A percentile compares a stretch with the other conserved stretches of the same genome.
phyloP scores from a whole-genome alignment of 2,113 vertebrate genomes.

The Synchiropus splendidus region DNA sequence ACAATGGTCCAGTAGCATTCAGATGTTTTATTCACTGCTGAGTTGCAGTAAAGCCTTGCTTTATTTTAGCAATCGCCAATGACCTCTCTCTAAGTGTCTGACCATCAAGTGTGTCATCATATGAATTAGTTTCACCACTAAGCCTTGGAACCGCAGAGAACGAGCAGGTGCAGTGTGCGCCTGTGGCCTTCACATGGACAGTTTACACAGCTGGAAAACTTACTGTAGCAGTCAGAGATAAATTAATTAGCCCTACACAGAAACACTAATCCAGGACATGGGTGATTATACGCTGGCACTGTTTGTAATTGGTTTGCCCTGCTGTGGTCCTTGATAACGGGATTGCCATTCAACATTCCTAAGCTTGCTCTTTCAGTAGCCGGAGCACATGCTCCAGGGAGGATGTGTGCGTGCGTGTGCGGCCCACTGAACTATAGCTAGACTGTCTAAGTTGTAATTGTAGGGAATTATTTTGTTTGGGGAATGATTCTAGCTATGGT shows the following conservation, averaged over 20 bases:
- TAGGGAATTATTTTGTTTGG: constrained; percentile 23
- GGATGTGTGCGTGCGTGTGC: constrained; percentile 40
- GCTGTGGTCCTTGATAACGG: constrained; percentile 37
- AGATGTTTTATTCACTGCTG: no score
- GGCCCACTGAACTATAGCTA: constrained; percentile 40
- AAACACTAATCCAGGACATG: constrained; percentile 36
- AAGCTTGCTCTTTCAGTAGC: constrained; percentile 15
- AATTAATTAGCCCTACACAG: constrained; percentile 36
- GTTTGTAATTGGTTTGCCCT: constrained; percentile 50
- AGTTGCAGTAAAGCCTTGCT: no score
- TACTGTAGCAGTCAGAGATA: constrained; percentile 10
- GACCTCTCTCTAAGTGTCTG: no score
- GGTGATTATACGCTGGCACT: constrained; percentile 36
- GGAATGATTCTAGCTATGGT: no score
- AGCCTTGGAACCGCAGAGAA: constrained; percentile 13
- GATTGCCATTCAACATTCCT: constrained; percentile 34
- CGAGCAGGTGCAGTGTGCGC: constrained; percentile 25
- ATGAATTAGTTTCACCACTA: constrained; percentile 4
- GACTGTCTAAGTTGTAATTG: constrained; percentile 32
- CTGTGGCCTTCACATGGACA: constrained; percentile 13
- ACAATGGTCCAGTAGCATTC: no score
- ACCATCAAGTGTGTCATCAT: no score
- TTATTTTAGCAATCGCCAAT: no score
- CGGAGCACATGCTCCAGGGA: constrained; percentile 22
- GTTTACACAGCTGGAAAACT: constrained; percentile 39